Conservation (phyloP, 2,888 invertebrate species). For the Bimastos eiseni region DNA sequence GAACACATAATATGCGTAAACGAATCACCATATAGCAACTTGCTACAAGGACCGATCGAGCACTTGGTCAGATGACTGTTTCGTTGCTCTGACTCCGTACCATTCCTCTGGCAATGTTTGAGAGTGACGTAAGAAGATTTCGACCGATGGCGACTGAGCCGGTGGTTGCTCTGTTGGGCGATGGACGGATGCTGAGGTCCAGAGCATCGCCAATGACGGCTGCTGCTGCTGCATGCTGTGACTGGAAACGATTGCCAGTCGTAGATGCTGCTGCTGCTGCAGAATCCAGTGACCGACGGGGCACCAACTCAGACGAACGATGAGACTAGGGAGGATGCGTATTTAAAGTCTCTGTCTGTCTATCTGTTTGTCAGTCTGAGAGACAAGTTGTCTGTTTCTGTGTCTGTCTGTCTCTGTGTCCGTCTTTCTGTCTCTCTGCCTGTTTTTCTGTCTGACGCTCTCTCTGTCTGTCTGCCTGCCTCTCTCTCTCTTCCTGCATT, state of each 20-base stretch:
- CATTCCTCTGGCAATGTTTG: background rate
- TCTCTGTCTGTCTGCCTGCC: too few species aligned
- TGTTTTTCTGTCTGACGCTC: too few species aligned
- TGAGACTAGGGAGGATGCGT: background rate
- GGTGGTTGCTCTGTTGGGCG: background rate
- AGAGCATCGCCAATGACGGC: background rate
- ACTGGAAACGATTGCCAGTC: background rate
- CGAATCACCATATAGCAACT: too few species aligned
- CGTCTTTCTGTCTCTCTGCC: too few species aligned
- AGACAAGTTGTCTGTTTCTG: background rate
- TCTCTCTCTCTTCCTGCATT: too few species aligned
- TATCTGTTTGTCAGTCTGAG: background rate
- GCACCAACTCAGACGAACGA: background rate
- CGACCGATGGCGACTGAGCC: background rate
- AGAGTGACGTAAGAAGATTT: too few species aligned
- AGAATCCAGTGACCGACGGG: background rate
- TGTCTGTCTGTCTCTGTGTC: background rate
- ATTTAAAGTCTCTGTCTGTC: background rate
- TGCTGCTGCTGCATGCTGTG: too few species aligned
- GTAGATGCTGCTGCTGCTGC: background rate
- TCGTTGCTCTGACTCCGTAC: background rate
- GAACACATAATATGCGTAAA: too few species aligned
- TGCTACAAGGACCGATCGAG: too few species aligned
- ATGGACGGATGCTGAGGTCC: background rate
- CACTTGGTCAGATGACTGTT: background rate